Evolutionary conservation across 1,140 invertebrate genomes (phyloP), one percentile per base, ranked within the genome.

Genomic region (Aphelinus certus): DNA sequence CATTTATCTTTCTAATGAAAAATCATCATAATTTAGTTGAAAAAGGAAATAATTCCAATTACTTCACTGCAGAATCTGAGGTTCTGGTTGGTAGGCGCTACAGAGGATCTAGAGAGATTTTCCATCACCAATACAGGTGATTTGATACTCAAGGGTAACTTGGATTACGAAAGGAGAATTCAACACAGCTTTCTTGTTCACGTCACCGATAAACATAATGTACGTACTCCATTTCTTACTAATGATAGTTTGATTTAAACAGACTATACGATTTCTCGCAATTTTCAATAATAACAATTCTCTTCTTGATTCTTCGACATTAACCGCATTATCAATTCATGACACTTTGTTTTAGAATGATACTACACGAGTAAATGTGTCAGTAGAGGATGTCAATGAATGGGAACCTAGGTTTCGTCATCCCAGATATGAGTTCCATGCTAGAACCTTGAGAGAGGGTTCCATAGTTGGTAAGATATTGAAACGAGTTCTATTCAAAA

Each of bases 401-500:
- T 96, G 95, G 95, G 95, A 96, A 85, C 96, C 96, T 1, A 89
- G 95, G 51, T 97, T 98, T 88, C 90, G 94, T 1, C 93, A 95
- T 85, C 91, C 94, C 0, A 93, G 95, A 82, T 97, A 97, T 82
- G 94, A 96, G 88, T 97, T 92, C 90, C 81, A 91, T 91, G 74
- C 89, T 86, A 66, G 90, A 87, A 74, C 84, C 77, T 72, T 87
- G 78, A 73, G 83, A 65, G 87, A 86, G 73, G 85, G 86, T 46
- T 83, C 83, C 5, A 81, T 84, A 64, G 79, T 86, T 62, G 88
- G 89, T 83, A 83, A 26, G 26, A 26, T 26, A 26, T 26, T 26
- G 26, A 26, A 26, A 26, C 26, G 26, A 26, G 26, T 0, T 0
- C 26, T 26, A 26, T 26, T 26, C 26, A 26, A 26, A 26, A 26